phyloP scores from a whole-genome alignment of 2,888 invertebrate species.

The Macrosoma leucophasiata region DNA sequence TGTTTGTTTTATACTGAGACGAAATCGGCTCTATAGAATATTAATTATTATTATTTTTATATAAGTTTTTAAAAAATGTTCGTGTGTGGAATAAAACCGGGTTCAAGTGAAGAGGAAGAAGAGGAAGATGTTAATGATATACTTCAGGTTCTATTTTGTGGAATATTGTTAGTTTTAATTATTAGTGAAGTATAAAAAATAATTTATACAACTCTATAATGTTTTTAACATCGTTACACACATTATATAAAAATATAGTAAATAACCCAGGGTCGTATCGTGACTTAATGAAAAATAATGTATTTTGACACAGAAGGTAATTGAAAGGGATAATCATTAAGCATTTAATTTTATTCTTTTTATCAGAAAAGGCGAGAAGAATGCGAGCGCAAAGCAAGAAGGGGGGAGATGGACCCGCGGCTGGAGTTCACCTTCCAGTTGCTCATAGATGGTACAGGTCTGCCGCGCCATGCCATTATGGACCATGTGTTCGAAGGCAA shows the following conservation, averaged over 20 bases:
- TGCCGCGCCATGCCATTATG: conserved; percentile 90
- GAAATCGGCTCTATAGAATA: too few species aligned
- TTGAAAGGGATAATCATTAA: too few species aligned
- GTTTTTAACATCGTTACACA: conserved; percentile 1
- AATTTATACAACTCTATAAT: background rate
- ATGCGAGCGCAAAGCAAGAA: conserved; percentile 92
- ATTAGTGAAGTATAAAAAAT: background rate
- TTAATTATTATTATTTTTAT: too few species aligned
- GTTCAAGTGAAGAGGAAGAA: conserved; percentile 76
- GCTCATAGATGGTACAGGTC: conserved; percentile 87
- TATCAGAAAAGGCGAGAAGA: conserved; percentile 84
- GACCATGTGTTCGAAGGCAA: conserved; percentile 93
- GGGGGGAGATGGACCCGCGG: conserved; percentile 94
- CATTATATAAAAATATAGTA: too few species aligned
- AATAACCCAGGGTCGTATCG: too few species aligned
- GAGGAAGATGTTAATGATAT: conserved; percentile 76
- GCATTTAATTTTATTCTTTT: conserved; percentile 8
- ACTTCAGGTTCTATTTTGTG: conserved; percentile 46
- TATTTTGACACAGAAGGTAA: too few species aligned
- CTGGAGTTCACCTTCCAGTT: conserved; percentile 93
- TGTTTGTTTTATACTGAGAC: too few species aligned
- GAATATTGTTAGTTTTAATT: too few species aligned
- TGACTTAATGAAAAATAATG: too few species aligned
- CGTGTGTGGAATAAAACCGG: conserved; percentile 71
- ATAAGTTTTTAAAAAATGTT: conserved; percentile 70